Percentiles rank a stretch among this genome's conserved stretches.
Evolutionary conservation across 2,888 invertebrate species (phyloP).

Genomic region (Boloria selene): DNA sequence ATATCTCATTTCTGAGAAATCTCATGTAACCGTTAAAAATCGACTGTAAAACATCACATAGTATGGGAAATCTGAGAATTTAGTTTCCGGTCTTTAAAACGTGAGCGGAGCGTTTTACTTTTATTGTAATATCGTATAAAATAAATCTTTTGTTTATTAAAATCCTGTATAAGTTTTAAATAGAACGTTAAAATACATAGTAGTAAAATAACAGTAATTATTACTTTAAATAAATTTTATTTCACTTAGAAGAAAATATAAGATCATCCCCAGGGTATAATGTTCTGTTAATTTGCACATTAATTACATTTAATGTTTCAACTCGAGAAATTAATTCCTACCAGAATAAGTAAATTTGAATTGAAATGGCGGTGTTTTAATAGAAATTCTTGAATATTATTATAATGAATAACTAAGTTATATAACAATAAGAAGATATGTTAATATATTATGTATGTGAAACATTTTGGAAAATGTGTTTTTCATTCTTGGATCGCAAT

Average conservation of each 20-base stretch:
- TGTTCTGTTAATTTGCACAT: slow-evolving; percentile 39
- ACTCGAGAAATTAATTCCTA: slow-evolving; percentile 40
- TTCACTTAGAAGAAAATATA: slow-evolving; percentile 28
- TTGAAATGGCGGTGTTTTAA: slow-evolving; percentile 21
- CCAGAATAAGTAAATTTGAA: slow-evolving; percentile 26
- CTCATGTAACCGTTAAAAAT: too few species aligned
- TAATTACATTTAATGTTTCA: slow-evolving; percentile 44
- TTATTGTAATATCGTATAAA: too few species aligned
- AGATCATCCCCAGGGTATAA: slow-evolving; percentile 36
- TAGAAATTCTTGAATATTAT: slow-evolving; percentile 22
- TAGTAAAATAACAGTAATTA: slow-evolving; percentile 15
- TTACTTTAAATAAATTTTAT: slow-evolving; percentile 23
- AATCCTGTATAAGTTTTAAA: neutral
- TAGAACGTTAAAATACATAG: slow-evolving; percentile 2
- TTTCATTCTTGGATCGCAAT: too few species aligned
- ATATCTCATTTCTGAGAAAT: too few species aligned
- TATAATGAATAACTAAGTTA: neutral
- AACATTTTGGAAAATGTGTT: too few species aligned
- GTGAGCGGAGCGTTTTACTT: too few species aligned
- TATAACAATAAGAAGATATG: neutral
- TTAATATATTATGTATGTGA: too few species aligned
- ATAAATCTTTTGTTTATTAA: neutral
- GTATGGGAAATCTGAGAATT: too few species aligned
- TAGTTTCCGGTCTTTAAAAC: too few species aligned
- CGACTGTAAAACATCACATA: too few species aligned